Conservation (phyloP, 2,888 invertebrate genomes). For the Drosophila niveifrons region DNA sequence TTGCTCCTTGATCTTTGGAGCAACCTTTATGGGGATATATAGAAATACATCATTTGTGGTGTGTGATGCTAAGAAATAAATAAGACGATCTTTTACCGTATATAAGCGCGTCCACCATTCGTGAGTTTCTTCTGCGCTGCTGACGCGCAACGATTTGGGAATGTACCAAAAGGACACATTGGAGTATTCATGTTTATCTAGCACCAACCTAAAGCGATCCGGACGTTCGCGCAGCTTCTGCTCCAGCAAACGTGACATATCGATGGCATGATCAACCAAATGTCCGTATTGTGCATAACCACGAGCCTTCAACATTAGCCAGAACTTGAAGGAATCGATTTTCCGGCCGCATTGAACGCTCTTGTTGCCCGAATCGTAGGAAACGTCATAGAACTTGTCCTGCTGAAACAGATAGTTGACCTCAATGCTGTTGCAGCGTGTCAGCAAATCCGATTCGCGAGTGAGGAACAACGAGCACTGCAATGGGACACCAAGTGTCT, state of each 20-base stretch:
- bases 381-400: conserved; percentile 93
- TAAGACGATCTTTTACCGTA: conserved; percentile 67
- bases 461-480: conserved; percentile 91
- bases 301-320: conserved; percentile 96
- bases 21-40: conserved; percentile 83
- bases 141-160: conserved; percentile 86
- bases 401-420: conserved; percentile 93
- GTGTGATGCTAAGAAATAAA: not conserved
- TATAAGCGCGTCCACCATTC: conserved; percentile 87
- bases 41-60: not conserved
- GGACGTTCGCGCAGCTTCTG: conserved; percentile 86
- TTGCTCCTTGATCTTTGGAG: conserved; percentile 90
- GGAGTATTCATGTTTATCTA: conserved; percentile 89
- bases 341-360: conserved; percentile 97
- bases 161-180: conserved; percentile 97
- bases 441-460: conserved; percentile 86
- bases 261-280: conserved; percentile 89
- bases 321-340: conserved; percentile 95
- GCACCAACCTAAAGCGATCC: conserved; percentile 87
- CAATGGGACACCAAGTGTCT: conserved; percentile 92
- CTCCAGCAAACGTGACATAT: conserved; percentile 87
- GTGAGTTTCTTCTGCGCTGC: conserved; percentile 78
- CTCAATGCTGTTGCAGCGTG: conserved; percentile 88
- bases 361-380: conserved; percentile 94
- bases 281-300: conserved; percentile 88